Conservation (phyloP, 2,888 invertebrate genomes). For the Ophion ventricosus region DNA sequence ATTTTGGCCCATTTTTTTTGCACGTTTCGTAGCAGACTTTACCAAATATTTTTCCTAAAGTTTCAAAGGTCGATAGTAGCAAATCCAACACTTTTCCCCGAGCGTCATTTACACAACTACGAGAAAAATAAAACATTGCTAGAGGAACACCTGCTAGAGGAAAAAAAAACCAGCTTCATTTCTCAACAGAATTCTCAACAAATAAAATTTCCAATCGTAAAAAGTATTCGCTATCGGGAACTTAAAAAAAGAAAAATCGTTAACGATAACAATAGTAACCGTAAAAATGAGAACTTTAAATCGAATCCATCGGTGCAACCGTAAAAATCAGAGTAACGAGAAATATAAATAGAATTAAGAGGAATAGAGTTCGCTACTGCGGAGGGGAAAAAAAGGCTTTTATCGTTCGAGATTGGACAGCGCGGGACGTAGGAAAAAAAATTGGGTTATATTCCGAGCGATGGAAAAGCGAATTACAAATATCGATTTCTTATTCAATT, state of each 20-base stretch:
- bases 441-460: background rate
- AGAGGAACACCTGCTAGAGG: background rate
- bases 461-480: conserved; percentile 3
- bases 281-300: conserved; percentile 35
- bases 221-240: conserved; percentile 1
- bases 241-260: conserved; percentile 29
- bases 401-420: conserved; percentile 14
- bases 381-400: conserved; percentile 14
- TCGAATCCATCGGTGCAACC: conserved; percentile 23
- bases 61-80: background rate
- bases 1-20: background rate
- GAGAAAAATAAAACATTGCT: background rate
- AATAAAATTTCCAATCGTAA: conserved; percentile 43
- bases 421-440: background rate
- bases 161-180: background rate
- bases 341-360: conserved; percentile 36
- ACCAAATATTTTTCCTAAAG: background rate
- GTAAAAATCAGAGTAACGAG: conserved; percentile 45
- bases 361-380: background rate
- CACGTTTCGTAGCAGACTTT: background rate
- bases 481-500: background rate
- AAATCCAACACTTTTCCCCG: background rate
- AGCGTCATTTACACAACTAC: background rate
- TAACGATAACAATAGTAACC: conserved; percentile 18
- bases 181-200: conserved; percentile 24